Conservation (phyloP, 2,113 vertebrate species). For the Nycticorax nycticorax region DNA sequence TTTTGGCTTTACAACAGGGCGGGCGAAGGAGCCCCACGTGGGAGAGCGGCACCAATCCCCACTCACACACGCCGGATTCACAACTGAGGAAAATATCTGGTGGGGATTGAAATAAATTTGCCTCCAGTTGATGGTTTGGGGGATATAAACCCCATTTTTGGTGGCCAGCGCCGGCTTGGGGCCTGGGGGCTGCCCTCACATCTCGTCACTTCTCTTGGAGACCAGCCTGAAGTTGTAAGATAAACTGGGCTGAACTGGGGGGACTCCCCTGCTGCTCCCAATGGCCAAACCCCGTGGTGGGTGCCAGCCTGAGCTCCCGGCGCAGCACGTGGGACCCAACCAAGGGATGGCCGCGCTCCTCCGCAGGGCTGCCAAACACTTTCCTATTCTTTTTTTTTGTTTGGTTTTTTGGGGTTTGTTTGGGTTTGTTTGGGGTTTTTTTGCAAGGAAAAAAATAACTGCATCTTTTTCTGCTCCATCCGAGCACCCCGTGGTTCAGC, state of each 20-base stretch:
- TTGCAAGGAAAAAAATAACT: neutral
- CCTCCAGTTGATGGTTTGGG: neutral
- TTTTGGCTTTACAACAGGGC: neutral
- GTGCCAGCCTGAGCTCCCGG: neutral
- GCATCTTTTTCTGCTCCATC: neutral
- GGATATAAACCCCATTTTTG: neutral
- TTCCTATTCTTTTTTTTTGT: neutral
- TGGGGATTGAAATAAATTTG: neutral
- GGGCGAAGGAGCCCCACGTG: neutral
- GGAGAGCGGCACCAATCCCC: neutral
- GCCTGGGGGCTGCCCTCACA: neutral
- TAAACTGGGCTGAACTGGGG: neutral
- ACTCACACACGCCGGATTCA: accelerated
- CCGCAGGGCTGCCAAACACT: neutral
- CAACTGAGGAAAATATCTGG: accelerated
- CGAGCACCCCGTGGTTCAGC: accelerated
- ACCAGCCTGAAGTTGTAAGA: neutral
- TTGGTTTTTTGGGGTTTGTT: too few relatives aligned
- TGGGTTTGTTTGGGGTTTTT: too few relatives aligned
- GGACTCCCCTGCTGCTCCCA: neutral
- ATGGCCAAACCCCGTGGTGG: accelerated
- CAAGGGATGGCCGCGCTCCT: accelerated
- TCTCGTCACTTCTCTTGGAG: neutral
- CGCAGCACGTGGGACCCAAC: accelerated
- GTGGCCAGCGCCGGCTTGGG: accelerated